These are phyloP conservation scores for Pycnonotus jocosus DNA, from an alignment of 2,113 vertebrate species.

Conservation along the genomic window DNA sequence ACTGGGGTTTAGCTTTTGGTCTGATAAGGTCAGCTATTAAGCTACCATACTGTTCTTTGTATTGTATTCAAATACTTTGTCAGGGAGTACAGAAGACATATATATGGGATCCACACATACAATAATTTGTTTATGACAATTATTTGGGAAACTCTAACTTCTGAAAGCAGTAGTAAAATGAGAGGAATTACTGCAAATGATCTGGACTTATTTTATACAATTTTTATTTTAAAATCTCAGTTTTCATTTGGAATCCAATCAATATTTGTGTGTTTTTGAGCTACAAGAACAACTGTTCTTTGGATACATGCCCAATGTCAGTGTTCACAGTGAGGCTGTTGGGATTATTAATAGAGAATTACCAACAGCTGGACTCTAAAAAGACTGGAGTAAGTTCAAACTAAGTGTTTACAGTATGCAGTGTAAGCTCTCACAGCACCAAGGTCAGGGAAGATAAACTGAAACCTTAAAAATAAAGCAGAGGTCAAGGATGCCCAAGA, in stretches of 20 bases:
- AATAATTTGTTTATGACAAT: background rate
- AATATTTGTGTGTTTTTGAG: background rate
- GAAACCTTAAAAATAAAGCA: background rate
- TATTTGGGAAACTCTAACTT: background rate
- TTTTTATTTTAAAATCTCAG: background rate
- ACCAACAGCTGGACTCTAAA: background rate
- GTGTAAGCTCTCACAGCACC: background rate
- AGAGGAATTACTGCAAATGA: background rate
- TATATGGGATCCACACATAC: background rate
- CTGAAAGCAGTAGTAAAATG: background rate
- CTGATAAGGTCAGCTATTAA: background rate
- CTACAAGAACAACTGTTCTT: background rate
- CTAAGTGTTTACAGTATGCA: background rate
- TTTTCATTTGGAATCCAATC: background rate
- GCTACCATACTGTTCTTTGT: background rate
- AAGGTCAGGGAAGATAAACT: background rate
- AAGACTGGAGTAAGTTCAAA: background rate
- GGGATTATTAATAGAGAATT: background rate
- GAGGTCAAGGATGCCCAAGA: background rate
- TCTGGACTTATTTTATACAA: background rate
- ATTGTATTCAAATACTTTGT: background rate
- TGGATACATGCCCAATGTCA: background rate
- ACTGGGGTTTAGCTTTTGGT: background rate
- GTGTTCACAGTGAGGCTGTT: background rate
- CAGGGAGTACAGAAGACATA: background rate